A percentile compares a stretch with the other conserved stretches of the same genome.
Conservation (phyloP, 2,797 vertebrate species). For the Melanotaenia maccullochi region DNA sequence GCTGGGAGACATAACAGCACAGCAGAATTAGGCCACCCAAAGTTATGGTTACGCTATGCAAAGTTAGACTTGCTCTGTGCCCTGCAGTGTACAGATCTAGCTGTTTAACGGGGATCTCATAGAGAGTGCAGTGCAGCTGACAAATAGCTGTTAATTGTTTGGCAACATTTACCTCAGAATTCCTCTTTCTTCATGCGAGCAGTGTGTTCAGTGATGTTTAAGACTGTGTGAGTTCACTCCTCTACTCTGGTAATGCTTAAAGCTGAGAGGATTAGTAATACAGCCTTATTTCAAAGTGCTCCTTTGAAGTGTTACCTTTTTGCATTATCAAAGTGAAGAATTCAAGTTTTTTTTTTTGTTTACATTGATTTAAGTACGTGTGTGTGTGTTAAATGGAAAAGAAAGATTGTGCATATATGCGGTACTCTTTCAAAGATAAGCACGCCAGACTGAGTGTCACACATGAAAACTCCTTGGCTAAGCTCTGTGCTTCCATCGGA, state of each 20-base stretch:
- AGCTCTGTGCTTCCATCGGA: slow-evolving; percentile 62
- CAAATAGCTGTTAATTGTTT: slow-evolving; percentile 13
- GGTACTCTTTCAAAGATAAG: slow-evolving; percentile 65
- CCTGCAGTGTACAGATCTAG: slow-evolving; percentile 7
- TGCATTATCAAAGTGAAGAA: slow-evolving; percentile 64
- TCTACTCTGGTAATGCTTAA: slow-evolving; percentile 61
- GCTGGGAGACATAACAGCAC: slow-evolving; percentile 48
- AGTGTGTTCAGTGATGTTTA: slow-evolving; percentile 41
- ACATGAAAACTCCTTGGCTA: slow-evolving; percentile 71
- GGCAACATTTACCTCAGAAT: slow-evolving; percentile 44
- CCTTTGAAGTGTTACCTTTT: slow-evolving; percentile 77
- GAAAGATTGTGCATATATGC: slow-evolving; percentile 41
- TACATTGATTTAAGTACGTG: slow-evolving; percentile 47
- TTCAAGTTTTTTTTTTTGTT: slow-evolving; percentile 72
- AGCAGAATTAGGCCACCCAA: slow-evolving; percentile 51
- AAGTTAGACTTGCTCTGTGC: slow-evolving; percentile 18
- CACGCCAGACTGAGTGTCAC: slow-evolving; percentile 55
- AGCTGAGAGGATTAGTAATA: slow-evolving; percentile 77
- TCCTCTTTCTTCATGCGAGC: slow-evolving; percentile 29
- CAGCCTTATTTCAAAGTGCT: slow-evolving; percentile 70
- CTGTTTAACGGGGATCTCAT: slow-evolving; percentile 16
- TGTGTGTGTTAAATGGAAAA: background rate
- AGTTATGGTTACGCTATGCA: slow-evolving; percentile 25
- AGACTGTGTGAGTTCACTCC: slow-evolving; percentile 66
- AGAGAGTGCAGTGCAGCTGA: slow-evolving; percentile 7